Evolutionary conservation across 2,888 invertebrate genomes (phyloP), one percentile per base, ranked within the genome.

Genomic region (Cactoblastis cactorum): DNA sequence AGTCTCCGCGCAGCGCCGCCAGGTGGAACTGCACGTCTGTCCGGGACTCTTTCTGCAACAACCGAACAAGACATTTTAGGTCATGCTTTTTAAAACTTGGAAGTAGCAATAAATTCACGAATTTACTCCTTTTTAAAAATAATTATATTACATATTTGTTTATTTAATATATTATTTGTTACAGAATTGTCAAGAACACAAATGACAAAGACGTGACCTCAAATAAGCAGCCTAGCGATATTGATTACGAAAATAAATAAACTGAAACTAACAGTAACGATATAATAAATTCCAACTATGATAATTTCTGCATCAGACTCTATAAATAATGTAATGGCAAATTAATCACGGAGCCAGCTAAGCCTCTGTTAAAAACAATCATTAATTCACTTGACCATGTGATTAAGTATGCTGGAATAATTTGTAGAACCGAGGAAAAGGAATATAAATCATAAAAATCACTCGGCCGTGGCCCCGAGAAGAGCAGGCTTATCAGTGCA

Each of bases 21-120:
- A 96, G 89, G 90, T 98, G 98, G 72, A 98, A 92, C 87, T 97
- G 95, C 70, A 97, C 96, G 83, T 98, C 97, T 53, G 96, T 95
- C 38, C 96, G 94, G 32, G 97, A 96, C 90, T 97, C 97, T 89
- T 97, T 97, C 97, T 96, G 92, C 37, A 58, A 63, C 50, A 53
- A 53, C 6, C 38, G 34, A 19, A 41, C 1, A 3, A 28, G 15
- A 37, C 11, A 43, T 3, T 3, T 43, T 17, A 43, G 11, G 17
- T 43, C 1, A 9, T 0, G 37, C 11, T 9, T 18, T 17, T 35
- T 2, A 28, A 6, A 6, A 22, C 22, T 6, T 28, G 8, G 9
- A 6, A 28, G 28, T 12, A 1, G 3, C 12, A 35, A 37, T 0
- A 17, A 17, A 1, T 17, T 6, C 17, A 8, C 8, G 9, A 12